phyloP scores from a whole-genome alignment of 2,797 vertebrate species.

The Odontamblyopus rebecca region DNA sequence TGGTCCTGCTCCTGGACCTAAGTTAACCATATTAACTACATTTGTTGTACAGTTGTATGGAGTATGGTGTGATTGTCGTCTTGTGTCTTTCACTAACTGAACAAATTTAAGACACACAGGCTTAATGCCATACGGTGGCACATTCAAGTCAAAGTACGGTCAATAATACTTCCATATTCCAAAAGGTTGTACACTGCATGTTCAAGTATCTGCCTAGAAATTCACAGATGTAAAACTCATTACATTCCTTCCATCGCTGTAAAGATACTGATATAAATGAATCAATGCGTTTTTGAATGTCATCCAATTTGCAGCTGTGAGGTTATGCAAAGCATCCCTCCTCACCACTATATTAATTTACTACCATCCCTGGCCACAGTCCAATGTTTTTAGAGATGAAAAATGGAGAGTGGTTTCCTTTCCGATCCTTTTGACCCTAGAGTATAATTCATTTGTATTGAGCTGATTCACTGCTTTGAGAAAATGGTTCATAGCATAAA shows the following conservation, averaged over 20 bases:
- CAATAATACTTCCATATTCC: too few species aligned
- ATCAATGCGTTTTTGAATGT: constrained; percentile 8
- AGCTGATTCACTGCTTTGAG: constrained; percentile 37
- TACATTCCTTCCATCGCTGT: background rate
- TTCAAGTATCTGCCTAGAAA: background rate
- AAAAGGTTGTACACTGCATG: too few species aligned
- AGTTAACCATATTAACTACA: too few species aligned
- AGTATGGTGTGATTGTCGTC: too few species aligned
- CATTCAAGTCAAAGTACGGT: too few species aligned
- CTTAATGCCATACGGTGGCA: too few species aligned
- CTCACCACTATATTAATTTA: background rate
- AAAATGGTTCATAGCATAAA: constrained; percentile 24
- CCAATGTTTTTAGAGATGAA: constrained; percentile 9
- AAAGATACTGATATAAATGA: background rate
- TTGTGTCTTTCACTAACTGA: too few species aligned
- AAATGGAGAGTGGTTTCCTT: constrained; percentile 5
- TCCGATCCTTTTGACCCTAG: constrained; percentile 13
- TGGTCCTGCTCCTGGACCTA: too few species aligned
- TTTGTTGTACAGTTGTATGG: too few species aligned
- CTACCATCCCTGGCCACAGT: constrained; percentile 2
- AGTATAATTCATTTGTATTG: constrained; percentile 25
- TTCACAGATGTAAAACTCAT: background rate
- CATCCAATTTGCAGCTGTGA: constrained; percentile 2
- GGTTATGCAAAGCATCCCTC: constrained; percentile 3
- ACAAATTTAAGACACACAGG: too few species aligned